Conservation (phyloP, 2,888 invertebrate species). For the Drosophila yooni region DNA sequence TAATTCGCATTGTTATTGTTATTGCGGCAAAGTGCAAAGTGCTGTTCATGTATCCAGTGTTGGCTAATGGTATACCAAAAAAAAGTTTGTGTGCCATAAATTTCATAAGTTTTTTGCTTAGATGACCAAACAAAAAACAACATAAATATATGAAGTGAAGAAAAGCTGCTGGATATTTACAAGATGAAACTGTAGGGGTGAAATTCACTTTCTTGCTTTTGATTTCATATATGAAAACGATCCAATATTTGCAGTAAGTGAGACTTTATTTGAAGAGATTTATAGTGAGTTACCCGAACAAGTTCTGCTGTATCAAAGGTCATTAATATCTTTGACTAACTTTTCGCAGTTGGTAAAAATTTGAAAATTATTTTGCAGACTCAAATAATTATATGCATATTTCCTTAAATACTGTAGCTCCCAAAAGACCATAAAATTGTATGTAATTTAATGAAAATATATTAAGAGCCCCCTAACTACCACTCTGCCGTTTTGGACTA, state of each 20-base stretch:
- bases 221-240: background rate
- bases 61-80: conserved; percentile 35
- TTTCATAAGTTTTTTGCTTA: conserved; percentile 28
- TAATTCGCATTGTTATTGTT: conserved; percentile 48
- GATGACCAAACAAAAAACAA: conserved; percentile 1
- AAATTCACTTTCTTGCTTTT: background rate
- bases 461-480: conserved; percentile 37
- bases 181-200: background rate
- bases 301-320: background rate
- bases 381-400: conserved; percentile 56
- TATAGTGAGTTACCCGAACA: background rate
- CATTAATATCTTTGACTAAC: conserved; percentile 5
- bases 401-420: conserved; percentile 28
- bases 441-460: conserved; percentile 75
- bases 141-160: conserved; percentile 12
- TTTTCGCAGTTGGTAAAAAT: conserved; percentile 25
- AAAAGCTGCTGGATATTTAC: background rate
- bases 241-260: background rate
- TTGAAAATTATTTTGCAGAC: conserved; percentile 39
- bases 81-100: conserved; percentile 35
- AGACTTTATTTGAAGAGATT: background rate
- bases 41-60: conserved; percentile 43
- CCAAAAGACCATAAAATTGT: conserved; percentile 60
- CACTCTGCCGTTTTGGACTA: conserved; percentile 12
- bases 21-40: conserved; percentile 55